Evolutionary conservation across 2,888 invertebrate species (phyloP), one percentile per base, ranked within the genome.

Genomic region (Slavum lentiscoides): DNA sequence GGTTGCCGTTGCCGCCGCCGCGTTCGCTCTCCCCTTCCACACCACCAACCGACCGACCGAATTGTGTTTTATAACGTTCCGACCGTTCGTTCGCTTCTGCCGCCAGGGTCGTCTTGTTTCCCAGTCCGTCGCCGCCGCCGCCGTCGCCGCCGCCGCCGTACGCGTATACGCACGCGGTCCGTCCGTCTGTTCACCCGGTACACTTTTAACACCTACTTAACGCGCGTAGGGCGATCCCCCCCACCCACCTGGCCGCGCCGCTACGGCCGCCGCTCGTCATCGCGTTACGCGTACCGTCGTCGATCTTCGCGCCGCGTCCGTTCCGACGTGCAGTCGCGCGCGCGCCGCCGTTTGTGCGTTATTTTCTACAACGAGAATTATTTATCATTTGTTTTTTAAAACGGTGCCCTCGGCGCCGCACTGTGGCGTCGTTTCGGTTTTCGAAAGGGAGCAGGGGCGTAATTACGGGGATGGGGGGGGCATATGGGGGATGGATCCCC

Each of bases 141-240:
- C 43, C 43, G 43, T 7, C 7, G 43, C 9, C 9, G 9, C 43
- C 43, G 43, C 6, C 37, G 70, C n/a, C 11, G 66, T 11, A 30
- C 30, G 30, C 30, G 4, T 4, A 4, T 4, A 30, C 30, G 30
- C 66, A n/a, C n/a, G 43, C 19, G 30, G 64, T 37, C 64, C 74
- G 75, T 55, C 64, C 55, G 76, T 76, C 23, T 49, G 13, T 76
- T 68, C 80, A 19, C 69, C 80, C 80, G 72, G 72, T 66, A 80
- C 80, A 80, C 70, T 80, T 80, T 72, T 80, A 80, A 80, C 80
- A 80, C 80, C 80, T 80, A 80, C 80, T 80, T 80, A 80, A 80
- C 80, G 58, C 15, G 43, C 43, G 43, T 43, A 64, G 74, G 55
- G 39, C 74, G 74, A 37, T 53, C 66, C 17, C 39, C 19, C 17